A percentile compares a stretch with the other conserved stretches of the same genome.
These are phyloP conservation scores for Sporophila hypoxantha DNA, from an alignment of 2,113 vertebrate genomes.

Conservation along the genomic window DNA sequence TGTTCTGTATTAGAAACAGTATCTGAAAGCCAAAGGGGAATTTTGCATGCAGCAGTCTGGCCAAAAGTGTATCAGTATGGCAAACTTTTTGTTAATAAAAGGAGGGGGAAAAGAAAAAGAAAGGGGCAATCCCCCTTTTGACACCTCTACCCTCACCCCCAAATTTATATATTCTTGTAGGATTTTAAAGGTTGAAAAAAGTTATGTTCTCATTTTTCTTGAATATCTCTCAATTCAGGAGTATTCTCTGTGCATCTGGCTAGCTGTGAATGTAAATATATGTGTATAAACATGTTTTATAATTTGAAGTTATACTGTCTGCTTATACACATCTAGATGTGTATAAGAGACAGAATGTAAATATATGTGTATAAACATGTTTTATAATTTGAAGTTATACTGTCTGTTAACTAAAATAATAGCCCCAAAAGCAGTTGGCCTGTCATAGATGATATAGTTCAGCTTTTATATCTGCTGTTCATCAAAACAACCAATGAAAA, in stretches of 20 bases:
- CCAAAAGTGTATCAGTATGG: background rate
- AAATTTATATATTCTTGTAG: background rate
- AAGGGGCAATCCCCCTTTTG: background rate
- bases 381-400: slow-evolving; percentile 17
- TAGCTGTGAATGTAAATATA: background rate
- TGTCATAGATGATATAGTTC: background rate
- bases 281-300: background rate
- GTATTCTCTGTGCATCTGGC: background rate
- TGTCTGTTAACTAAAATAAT: slow-evolving; percentile 22
- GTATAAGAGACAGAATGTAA: too few species aligned
- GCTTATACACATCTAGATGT: too few species aligned
- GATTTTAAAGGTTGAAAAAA: background rate
- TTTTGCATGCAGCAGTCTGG: background rate
- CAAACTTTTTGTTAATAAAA: background rate
- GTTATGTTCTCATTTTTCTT: background rate
- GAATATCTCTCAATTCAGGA: background rate
- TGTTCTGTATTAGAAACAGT: background rate
- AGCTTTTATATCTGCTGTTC: slow-evolving; percentile 37
- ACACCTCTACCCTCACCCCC: too few species aligned
- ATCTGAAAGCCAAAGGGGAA: background rate
- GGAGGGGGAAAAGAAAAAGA: background rate
- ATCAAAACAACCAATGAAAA: slow-evolving; percentile 32
- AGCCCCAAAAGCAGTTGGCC: background rate
- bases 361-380: background rate
- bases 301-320: slow-evolving; percentile 12